These are phyloP conservation scores for Galerucella calmariensis DNA, from an alignment of 2,888 invertebrate genomes.

Conservation along the genomic window DNA sequence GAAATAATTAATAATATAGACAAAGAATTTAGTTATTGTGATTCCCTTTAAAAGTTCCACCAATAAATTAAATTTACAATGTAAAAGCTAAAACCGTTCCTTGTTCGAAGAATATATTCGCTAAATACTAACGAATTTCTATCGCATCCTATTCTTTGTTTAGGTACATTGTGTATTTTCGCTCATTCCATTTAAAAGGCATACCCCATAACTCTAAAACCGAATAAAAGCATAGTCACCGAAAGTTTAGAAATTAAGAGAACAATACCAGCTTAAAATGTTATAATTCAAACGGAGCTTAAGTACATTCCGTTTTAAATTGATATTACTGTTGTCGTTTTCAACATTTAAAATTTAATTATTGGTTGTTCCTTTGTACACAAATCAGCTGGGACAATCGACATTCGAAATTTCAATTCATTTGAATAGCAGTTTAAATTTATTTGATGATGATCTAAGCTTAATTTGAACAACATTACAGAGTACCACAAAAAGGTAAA, in stretches of 20 bases:
- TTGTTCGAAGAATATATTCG: conserved; percentile 14
- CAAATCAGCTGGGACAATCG: neutral
- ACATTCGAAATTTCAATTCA: neutral
- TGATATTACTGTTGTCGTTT: conserved; percentile 32
- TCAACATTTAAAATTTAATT: conserved; percentile 23
- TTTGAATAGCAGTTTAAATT: neutral
- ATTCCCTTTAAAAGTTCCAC: neutral
- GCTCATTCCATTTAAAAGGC: conserved; percentile 25
- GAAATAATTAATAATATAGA: neutral
- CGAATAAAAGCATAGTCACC: conserved; percentile 26
- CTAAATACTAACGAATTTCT: conserved; percentile 30
- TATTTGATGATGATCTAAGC: neutral
- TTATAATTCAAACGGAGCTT: conserved; percentile 28
- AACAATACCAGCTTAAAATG: conserved; percentile 30
- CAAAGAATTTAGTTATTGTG: conserved; percentile 1
- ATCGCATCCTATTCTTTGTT: conserved; percentile 21
- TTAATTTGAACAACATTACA: no score
- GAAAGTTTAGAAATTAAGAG: conserved; percentile 34
- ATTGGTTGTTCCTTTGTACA: conserved; percentile 19
- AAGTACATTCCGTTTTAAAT: conserved; percentile 34
- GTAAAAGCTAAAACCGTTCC: conserved; percentile 12
- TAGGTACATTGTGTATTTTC: conserved; percentile 9
- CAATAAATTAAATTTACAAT: conserved; percentile 10
- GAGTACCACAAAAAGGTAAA: no score
- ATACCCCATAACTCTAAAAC: conserved; percentile 20